Base-by-base conservation (phyloP, 1,140 invertebrate genomes). In the Ips nitidus region DNA sequence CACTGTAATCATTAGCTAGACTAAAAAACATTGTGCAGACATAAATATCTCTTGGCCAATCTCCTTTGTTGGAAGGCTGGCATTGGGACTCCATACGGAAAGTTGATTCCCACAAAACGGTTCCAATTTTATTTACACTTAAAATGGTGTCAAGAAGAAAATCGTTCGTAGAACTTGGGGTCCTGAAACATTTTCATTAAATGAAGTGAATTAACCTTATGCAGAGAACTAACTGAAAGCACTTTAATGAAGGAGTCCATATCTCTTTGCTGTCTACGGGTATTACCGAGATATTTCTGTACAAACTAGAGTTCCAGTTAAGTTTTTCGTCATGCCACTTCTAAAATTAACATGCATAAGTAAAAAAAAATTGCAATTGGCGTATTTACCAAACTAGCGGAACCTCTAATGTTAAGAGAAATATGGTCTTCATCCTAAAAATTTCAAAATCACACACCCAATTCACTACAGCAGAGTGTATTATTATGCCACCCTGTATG, bases 311-410 rank as follows among this genome's bases (percentile, higher is more conserved):
- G 70, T 81, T 67, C 82, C 82, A 83, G 22, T 62, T 52, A 1
- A 83, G 71, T 73, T 78, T 81, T 41, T 77, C 71, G 73, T 83
- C 81, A 4, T 55, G 70, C 82, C 82, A 83, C 36, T 66, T 66
- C 82, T 83, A 66, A 60, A 76, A 77, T 68, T 59, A 5, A 1
- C 7, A 59, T 41, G 2, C 7, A 55, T 4, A 8, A 8, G 2
- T 55, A 2, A 5, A 22, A 36, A 36, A 36, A 36, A 36, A 37
- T 37, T 7, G 2, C 74, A 64, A 73, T 57, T 41, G 37, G 52
- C 50, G 5, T 70, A 75, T 70, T 77, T 78, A 81, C 80, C 74
- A 80, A 55, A 57, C 60, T 61, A 56, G 75, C 60, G 5, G 53
- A 67, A n/a, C 76, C 78, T 65, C 72, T 66, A 22, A 76, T 45